Evolutionary conservation across 2,888 invertebrate genomes (phyloP).

Genomic region (Antheraea yamamai): DNA sequence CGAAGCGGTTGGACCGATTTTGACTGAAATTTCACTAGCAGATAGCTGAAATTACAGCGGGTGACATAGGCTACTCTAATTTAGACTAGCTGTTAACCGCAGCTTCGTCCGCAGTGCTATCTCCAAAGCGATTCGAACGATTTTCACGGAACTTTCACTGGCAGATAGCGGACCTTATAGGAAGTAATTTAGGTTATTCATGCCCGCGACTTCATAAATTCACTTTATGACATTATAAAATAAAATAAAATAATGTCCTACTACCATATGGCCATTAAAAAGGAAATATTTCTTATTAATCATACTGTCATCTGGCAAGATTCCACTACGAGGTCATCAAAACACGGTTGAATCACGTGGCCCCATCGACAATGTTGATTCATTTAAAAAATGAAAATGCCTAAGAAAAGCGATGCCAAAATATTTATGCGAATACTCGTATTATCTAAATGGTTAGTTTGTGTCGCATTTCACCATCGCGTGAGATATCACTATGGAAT

Average conservation of each 20-base stretch:
- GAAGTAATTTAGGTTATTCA: no score
- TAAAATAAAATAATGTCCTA: neutral
- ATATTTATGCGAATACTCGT: conserved; percentile 9
- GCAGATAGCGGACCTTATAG: no score
- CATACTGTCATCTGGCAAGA: conserved; percentile 10
- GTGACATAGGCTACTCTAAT: no score
- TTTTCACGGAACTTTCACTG: no score
- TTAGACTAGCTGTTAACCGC: no score
- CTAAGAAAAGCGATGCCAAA: conserved; percentile 7
- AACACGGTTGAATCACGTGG: neutral
- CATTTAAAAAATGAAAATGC: conserved; percentile 19
- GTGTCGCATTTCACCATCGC: neutral
- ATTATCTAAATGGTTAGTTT: conserved; percentile 9
- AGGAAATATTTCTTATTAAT: neutral
- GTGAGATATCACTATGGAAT: neutral
- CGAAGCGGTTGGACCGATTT: no score
- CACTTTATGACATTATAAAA: no score
- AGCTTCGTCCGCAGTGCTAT: no score
- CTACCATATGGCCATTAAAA: neutral
- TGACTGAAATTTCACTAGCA: no score
- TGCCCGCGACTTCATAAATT: no score
- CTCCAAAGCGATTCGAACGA: no score
- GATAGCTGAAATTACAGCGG: no score
- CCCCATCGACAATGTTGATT: conserved; percentile 7
- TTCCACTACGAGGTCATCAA: conserved; percentile 6